Conservation (phyloP, 2,113 vertebrate genomes). For the Galbula dea region DNA sequence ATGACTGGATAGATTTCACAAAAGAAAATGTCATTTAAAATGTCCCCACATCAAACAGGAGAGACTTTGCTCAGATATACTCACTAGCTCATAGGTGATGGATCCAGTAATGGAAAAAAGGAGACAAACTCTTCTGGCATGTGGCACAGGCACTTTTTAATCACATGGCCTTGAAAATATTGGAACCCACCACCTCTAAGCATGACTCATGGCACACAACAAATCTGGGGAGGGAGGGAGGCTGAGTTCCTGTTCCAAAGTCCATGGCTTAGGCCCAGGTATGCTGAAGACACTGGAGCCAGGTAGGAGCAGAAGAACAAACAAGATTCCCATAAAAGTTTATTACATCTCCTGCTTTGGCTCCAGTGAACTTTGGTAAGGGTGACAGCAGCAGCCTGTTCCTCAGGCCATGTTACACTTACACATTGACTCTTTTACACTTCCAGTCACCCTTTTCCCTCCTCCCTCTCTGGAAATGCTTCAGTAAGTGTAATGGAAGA, state of each 20-base stretch:
- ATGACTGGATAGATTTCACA: neutral
- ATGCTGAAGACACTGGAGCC: neutral
- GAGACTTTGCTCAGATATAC: neutral
- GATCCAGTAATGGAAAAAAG: neutral
- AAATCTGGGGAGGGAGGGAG: neutral
- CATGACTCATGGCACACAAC: neutral
- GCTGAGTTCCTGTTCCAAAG: neutral
- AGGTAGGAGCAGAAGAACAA: neutral
- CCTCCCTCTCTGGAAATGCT: neutral
- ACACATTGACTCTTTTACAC: too few species aligned
- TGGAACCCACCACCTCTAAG: neutral
- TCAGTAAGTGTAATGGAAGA: neutral
- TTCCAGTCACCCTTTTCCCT: neutral
- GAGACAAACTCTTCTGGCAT: neutral
- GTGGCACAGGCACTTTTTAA: neutral
- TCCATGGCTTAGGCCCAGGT: neutral
- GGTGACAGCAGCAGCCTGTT: neutral
- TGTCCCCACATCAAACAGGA: neutral
- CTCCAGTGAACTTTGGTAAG: neutral
- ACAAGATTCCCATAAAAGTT: constrained; percentile 19
- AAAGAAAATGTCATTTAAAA: neutral
- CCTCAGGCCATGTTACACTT: neutral
- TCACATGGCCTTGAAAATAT: neutral
- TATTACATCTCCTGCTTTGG: neutral
- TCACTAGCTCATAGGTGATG: neutral